A percentile compares a stretch with the other conserved stretches of the same genome.
Evolutionary conservation across 1,140 invertebrate genomes (phyloP).

Genomic region (Arctopsyche grandis): DNA sequence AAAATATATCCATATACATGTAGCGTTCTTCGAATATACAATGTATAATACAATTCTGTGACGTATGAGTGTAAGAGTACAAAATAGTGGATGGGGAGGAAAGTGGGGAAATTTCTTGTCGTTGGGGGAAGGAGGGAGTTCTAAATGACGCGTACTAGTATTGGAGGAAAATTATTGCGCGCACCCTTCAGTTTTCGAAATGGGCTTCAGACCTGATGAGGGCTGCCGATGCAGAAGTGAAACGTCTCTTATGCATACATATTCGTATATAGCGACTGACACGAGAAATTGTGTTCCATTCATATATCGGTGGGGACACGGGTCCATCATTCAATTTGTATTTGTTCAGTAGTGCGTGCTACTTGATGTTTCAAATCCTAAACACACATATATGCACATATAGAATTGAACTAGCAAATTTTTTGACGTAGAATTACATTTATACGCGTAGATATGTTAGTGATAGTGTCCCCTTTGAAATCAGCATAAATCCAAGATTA

Average conservation of each 20-base stretch:
- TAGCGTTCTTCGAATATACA: not conserved
- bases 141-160: constrained; percentile 29
- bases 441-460: too few relatives aligned
- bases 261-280: not conserved
- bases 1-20: too few relatives aligned
- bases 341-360: constrained; percentile 20
- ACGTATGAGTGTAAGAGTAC: too few relatives aligned
- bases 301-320: not conserved
- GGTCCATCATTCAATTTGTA: constrained; percentile 33
- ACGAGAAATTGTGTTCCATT: constrained; percentile 14
- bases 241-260: constrained; percentile 7
- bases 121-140: not conserved
- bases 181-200: not conserved
- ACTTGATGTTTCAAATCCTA: not conserved
- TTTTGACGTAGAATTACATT: too few relatives aligned
- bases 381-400: too few relatives aligned
- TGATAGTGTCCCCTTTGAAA: too few relatives aligned
- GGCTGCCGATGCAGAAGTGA: constrained; percentile 29
- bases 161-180: constrained; percentile 23
- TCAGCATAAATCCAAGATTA: too few relatives aligned
- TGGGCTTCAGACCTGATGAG: constrained; percentile 10
- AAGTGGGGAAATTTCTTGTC: not conserved
- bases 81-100: not conserved
- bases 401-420: too few relatives aligned
- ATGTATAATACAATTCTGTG: too few relatives aligned